Evolutionary conservation across 2,797 vertebrate genomes (phyloP), one percentile per base, ranked within the genome.

Genomic region (Tragopan temminckii): DNA sequence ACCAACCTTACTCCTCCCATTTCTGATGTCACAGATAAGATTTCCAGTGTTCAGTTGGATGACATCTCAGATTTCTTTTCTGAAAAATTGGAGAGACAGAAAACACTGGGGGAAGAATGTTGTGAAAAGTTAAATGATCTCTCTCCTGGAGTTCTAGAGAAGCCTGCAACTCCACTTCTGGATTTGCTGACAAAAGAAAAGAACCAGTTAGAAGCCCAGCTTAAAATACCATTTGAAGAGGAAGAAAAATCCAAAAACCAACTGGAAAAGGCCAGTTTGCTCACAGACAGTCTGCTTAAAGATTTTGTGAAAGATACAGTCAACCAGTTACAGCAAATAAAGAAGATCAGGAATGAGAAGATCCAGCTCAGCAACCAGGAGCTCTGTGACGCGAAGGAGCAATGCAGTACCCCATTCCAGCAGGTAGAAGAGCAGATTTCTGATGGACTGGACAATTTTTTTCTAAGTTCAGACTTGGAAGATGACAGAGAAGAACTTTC

Each of bases 261-360:
- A 29, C 81, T 95, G 45, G 97, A 96, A 84, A 96, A 96, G 96
- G 97, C 98, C 76, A 96, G 97, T 90, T 97, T 97, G 52, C 96
- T 99, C 68, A 97, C 99, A 38, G 99, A 99, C 82, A 97, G 96
- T 69, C 98, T 99, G 11, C 93, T 99, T 23, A 97, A 97, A 78
- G 98, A 96, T 95, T 98, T 99, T 97, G 94, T 99, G 85, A 98
- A 97, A 61, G 99, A 99, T 71, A 96, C 98, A 0, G 97, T 99
- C 89, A 94, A 15, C 79, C 98, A 99, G 89, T 97, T 99, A 81
- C 97, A 98, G 90, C 97, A 99, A 96, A 98, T 99, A 85, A 98
- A 98, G 97, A 99, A 97, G 92, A 90, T 94, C 53, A 98, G 98
- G 94, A 98, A 98, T 93, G 97, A 99, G 95, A 99, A 99, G 97